Base-by-base conservation (phyloP, 1,140 invertebrate genomes). In the Eufriesea mexicana region DNA sequence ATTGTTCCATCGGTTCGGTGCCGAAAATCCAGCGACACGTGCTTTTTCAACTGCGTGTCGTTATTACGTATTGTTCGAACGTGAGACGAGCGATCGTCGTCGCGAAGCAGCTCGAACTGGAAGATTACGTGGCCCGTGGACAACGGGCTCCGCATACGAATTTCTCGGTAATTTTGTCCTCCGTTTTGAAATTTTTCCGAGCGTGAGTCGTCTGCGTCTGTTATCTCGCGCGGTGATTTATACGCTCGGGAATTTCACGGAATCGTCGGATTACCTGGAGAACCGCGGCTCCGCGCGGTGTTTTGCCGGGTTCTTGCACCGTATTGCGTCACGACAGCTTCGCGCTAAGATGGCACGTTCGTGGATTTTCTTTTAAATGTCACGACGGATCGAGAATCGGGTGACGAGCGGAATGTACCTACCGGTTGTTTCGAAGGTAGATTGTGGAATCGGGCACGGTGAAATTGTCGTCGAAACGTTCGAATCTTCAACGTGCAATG, bases 11-110 rank as follows among this genome's bases (percentile, higher is more conserved):
- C 16, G 1, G 45, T 66, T 67, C 64, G 54, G 18, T 42, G 25
- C 61, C 79, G 45, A 82, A 76, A 82, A 76, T 76, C 51, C 23
- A 23, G 16, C 35, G 47, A 16, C 49, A 42, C 57, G 59, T 9
- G 68, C n/a, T 74, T 66, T 66, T 55, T 62, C 25, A 18, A 28
- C 35, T 12, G 4, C n/a, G 5, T 18, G 49, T 14, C n/a, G 28
- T n/a, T 18, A 42, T 75, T 67, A 67, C 72, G 28, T 25, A 35
- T 57, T 67, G 57, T 42, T 25, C 79, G 70, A 62, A 73, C 49
- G 25, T 35, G 74, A 6, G 20, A 76, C 47, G 42, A 14, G 47
- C 25, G n/a, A 51, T 64, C 54, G 9, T 25, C 16, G n/a, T 28
- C 61, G 12, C 12, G 54, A 0, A 35, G 49, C 42, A 47, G 35